Conservation (phyloP, 92 coral and sea anemone genomes). For the Porites cylindrica region DNA sequence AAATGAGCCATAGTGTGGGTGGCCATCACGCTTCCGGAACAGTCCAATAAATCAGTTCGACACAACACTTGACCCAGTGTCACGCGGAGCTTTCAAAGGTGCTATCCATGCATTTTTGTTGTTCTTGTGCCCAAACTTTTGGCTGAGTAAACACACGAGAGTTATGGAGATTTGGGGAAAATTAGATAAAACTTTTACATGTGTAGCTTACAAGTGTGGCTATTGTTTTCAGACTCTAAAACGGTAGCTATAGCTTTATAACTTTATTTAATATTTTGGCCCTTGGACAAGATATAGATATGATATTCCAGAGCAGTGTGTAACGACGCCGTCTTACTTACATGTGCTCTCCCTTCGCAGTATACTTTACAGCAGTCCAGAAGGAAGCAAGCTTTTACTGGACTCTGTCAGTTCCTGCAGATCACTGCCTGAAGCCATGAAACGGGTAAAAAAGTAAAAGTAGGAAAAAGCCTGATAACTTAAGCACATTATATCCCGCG, state of each 20-base stretch:
- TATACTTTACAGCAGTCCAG: constrained; percentile 70
- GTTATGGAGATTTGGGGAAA: too few relatives aligned
- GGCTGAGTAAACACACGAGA: too few relatives aligned
- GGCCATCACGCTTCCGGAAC: neutral
- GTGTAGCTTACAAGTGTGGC: too few relatives aligned
- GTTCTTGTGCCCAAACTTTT: too few relatives aligned
- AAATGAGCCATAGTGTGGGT: neutral
- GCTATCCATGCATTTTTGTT: too few relatives aligned
- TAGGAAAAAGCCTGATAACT: too few relatives aligned
- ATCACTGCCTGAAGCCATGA: constrained; percentile 31
- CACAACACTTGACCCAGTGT: too few relatives aligned
- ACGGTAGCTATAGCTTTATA: neutral
- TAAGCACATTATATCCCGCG: too few relatives aligned
- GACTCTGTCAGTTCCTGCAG: constrained; percentile 56
- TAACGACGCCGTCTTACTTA: neutral
- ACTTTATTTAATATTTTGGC: neutral
- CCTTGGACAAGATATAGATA: neutral
- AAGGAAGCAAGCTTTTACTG: constrained; percentile 78
- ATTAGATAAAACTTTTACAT: too few relatives aligned
- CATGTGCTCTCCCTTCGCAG: constrained; percentile 28
- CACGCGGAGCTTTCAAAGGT: too few relatives aligned
- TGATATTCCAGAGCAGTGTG: neutral
- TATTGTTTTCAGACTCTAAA: too few relatives aligned
- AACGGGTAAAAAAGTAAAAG: constrained; percentile 29
- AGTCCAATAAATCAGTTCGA: too few relatives aligned